Conservation (phyloP, 2,888 invertebrate genomes). For the Spilarctia lutea region DNA sequence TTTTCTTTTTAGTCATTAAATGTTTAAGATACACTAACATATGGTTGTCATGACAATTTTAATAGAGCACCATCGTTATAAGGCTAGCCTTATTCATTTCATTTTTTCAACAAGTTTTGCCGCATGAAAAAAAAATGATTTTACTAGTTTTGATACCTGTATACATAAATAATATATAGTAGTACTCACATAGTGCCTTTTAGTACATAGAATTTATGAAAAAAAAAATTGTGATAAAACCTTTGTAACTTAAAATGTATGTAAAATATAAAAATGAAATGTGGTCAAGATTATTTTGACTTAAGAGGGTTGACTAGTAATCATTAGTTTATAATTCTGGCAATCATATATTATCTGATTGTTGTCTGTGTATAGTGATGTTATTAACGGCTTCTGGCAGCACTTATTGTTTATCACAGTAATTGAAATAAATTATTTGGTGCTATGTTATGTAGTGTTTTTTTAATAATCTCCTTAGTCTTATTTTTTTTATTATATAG, state of each 20-base stretch:
- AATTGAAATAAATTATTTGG: slow-evolving; percentile 77
- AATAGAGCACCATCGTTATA: slow-evolving; percentile 15
- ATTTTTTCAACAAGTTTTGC: slow-evolving; percentile 15
- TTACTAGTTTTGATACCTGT: slow-evolving; percentile 19
- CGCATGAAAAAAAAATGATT: slow-evolving; percentile 10
- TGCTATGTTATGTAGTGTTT: slow-evolving; percentile 70
- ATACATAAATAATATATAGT: slow-evolving; percentile 29
- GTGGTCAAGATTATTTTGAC: slow-evolving; percentile 31
- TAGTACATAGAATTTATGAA: slow-evolving; percentile 35
- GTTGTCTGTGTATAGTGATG: slow-evolving; percentile 50
- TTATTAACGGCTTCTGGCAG: slow-evolving; percentile 50
- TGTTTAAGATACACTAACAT: slow-evolving; percentile 35
- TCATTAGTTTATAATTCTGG: slow-evolving; percentile 25
- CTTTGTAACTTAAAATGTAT: slow-evolving; percentile 36
- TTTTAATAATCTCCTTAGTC: slow-evolving; percentile 35
- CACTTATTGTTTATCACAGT: slow-evolving; percentile 51
- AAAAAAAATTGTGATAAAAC: slow-evolving; percentile 41
- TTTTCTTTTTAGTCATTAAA: slow-evolving; percentile 42
- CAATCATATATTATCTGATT: slow-evolving; percentile 39
- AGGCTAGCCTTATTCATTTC: background rate
- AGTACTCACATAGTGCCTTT: slow-evolving; percentile 48
- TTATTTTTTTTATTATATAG: too few relatives aligned
- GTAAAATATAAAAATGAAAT: slow-evolving; percentile 47
- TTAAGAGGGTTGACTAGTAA: slow-evolving; percentile 32
- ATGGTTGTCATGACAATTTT: slow-evolving; percentile 22